Percentiles rank a stretch among this genome's conserved stretches.
These are phyloP conservation scores for Neomonachus schauinslandi DNA, from an alignment of 2,113 vertebrate species.

Conservation along the genomic window DNA sequence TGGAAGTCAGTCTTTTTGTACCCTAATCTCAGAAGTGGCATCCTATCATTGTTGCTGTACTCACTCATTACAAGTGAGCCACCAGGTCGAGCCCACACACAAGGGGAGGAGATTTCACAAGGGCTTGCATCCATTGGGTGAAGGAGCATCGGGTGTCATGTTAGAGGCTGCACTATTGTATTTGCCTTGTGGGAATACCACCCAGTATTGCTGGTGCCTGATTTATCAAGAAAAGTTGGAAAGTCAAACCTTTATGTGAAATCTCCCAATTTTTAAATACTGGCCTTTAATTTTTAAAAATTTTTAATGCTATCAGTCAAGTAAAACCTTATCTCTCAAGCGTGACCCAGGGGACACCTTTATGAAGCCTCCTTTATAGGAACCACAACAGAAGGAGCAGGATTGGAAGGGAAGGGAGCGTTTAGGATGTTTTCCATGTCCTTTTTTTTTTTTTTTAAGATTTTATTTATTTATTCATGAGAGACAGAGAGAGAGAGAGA, in stretches of 20 bases:
- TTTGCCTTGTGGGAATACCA: background rate
- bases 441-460: background rate
- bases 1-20: background rate
- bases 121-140: background rate
- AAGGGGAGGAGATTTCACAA: background rate
- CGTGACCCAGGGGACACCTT: background rate
- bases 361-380: background rate
- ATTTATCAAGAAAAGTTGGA: conserved; percentile 24
- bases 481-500: no score
- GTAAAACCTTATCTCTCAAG: background rate
- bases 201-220: background rate
- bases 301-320: background rate
- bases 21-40: background rate
- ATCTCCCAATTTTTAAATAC: background rate
- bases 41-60: background rate
- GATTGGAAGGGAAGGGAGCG: background rate
- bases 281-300: background rate
- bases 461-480: no score
- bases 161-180: background rate
- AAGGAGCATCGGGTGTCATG: background rate
- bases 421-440: background rate
- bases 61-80: background rate
- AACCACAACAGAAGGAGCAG: background rate
- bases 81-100: background rate
- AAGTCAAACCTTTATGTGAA: background rate